A percentile compares a stretch with the other conserved stretches of the same genome.
phyloP scores from a whole-genome alignment of 92 coral and sea anemone genomes.

The Zoanthus solanderi region DNA sequence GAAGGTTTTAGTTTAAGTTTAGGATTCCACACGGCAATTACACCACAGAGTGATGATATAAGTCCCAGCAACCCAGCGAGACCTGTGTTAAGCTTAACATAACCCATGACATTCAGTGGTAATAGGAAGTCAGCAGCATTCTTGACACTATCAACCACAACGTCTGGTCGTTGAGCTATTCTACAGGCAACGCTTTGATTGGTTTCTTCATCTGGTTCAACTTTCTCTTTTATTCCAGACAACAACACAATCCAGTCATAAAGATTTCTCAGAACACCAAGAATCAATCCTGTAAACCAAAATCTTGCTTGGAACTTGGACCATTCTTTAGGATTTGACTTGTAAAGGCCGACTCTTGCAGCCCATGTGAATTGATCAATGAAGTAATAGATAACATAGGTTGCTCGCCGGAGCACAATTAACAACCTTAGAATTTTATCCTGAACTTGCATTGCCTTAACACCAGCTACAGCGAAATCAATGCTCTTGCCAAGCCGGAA shows the following conservation, averaged over 20 bases:
- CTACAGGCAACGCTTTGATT: conserved; percentile 57
- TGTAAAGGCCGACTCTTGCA: conserved; percentile 93
- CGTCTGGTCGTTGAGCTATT: conserved; percentile 86
- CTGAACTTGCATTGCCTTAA: conserved; percentile 74
- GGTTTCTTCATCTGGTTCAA: conserved; percentile 78
- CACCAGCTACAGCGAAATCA: conserved; percentile 88
- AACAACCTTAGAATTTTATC: conserved; percentile 79
- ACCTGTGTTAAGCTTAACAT: conserved; percentile 85
- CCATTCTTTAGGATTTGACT: conserved; percentile 94
- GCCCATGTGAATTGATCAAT: conserved; percentile 97
- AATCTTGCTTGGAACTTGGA: conserved; percentile 93
- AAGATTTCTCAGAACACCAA: conserved; percentile 88
- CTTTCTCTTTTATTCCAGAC: conserved; percentile 68
- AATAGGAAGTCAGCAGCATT: conserved; percentile 93
- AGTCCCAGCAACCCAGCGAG: conserved; percentile 90
- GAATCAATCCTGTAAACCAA: conserved; percentile 85
- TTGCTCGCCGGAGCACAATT: conserved; percentile 86
- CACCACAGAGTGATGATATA: conserved; percentile 90
- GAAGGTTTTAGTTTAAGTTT: conserved; percentile 89
- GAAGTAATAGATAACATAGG: conserved; percentile 82
- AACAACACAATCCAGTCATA: conserved; percentile 79
- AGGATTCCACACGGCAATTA: conserved; percentile 87
- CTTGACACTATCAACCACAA: conserved; percentile 91
- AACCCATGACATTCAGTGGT: conserved; percentile 95
- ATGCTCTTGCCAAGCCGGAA: conserved; percentile 95